Conservation (phyloP, 2,888 invertebrate species). For the Vesta saturnalis region DNA sequence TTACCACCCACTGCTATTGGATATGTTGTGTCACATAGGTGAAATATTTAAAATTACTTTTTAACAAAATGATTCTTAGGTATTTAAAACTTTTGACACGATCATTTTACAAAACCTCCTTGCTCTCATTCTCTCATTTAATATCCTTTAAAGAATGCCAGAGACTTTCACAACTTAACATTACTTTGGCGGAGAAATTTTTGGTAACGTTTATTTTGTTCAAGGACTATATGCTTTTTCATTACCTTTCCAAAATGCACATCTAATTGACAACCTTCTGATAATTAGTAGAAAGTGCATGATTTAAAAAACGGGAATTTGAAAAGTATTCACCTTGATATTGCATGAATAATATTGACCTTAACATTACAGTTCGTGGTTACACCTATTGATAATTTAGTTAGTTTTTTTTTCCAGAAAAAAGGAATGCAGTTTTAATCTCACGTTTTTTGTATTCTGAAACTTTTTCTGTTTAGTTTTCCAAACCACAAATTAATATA, state of each 20-base stretch:
- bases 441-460: too few species aligned
- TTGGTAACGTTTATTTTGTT: neutral
- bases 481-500: too few species aligned
- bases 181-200: neutral
- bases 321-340: conserved; percentile 1
- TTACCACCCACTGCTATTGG: neutral
- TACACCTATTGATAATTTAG: neutral
- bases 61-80: neutral
- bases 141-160: conserved; percentile 6
- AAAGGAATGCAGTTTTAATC: neutral
- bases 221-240: neutral
- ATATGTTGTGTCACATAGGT: neutral
- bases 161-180: conserved; percentile 7
- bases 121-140: neutral
- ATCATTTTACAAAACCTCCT: neutral
- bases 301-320: conserved; percentile 2
- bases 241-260: neutral
- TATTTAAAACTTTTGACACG: neutral
- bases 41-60: neutral
- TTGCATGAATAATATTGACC: neutral
- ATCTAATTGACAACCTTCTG: neutral
- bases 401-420: neutral
- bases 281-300: conserved; percentile 4
- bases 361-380: conserved; percentile 6
- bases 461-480: too few species aligned